Evolutionary conservation across 1,140 invertebrate species (phyloP).

Genomic region (Ephestia elutella): DNA sequence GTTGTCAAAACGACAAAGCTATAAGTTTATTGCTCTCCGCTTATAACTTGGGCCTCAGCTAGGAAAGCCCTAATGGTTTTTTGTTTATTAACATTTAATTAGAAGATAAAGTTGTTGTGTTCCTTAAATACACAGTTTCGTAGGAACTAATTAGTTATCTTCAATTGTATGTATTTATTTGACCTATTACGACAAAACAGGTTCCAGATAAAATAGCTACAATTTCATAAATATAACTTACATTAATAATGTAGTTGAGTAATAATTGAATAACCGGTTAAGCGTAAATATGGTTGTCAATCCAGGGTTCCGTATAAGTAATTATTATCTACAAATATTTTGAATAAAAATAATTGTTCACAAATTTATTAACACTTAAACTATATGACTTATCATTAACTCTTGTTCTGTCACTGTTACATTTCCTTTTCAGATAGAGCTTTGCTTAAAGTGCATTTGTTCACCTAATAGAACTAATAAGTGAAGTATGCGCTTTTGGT

Average conservation of each 20-base stretch:
- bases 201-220: not conserved
- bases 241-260: not conserved
- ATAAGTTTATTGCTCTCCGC: slow-evolving; percentile 1
- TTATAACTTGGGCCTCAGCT: slow-evolving; percentile 21
- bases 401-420: too few species aligned
- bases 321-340: too few species aligned
- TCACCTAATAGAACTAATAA: too few species aligned
- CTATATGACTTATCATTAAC: too few species aligned
- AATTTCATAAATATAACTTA: not conserved
- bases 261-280: not conserved
- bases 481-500: too few species aligned
- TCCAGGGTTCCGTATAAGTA: too few species aligned
- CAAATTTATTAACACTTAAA: too few species aligned
- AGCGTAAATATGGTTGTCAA: too few species aligned
- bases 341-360: too few species aligned
- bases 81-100: slow-evolving; percentile 62
- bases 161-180: slow-evolving; percentile 26
- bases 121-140: slow-evolving; percentile 36
- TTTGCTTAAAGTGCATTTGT: too few species aligned
- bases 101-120: slow-evolving; percentile 49
- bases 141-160: slow-evolving; percentile 30
- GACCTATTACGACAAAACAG: slow-evolving; percentile 20
- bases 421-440: too few species aligned
- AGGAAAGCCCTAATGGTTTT: slow-evolving; percentile 26
- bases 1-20: too few species aligned